Conservation (phyloP, 2,113 vertebrate species). For the Campylomormyrus numenius region DNA sequence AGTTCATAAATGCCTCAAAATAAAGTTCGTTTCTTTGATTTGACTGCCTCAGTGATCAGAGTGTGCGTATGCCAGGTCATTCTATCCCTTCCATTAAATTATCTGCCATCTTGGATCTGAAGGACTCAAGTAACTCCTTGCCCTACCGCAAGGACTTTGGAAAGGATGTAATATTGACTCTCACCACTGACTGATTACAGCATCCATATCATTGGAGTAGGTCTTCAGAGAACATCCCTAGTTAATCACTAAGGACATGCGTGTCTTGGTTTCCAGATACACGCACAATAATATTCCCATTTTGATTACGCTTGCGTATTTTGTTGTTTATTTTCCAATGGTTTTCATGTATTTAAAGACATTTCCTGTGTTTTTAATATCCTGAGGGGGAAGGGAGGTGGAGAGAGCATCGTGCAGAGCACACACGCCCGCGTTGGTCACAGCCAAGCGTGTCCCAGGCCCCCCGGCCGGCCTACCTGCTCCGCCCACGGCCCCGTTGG, state of each 20-base stretch:
- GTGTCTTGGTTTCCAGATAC: neutral
- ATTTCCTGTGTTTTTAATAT: neutral
- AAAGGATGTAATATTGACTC: neutral
- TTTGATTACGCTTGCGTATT: neutral
- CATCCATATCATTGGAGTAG: neutral
- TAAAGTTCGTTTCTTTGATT: neutral
- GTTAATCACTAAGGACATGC: neutral
- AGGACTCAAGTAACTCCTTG: neutral
- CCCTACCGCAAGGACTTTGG: neutral
- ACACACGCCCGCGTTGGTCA: neutral
- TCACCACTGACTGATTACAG: neutral
- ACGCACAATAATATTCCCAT: neutral
- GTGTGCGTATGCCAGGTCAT: neutral
- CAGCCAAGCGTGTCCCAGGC: neutral
- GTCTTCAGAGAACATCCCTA: neutral
- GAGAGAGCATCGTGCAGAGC: neutral
- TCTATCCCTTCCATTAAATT: neutral
- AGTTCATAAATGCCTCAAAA: neutral
- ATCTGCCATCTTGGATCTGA: neutral
- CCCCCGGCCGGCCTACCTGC: constrained; percentile 61
- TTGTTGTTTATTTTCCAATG: neutral
- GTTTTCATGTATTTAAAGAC: neutral
- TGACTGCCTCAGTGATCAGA: neutral
- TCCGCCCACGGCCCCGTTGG: constrained; percentile 78
- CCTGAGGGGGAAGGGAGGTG: neutral